These are phyloP conservation scores for Smutsia temminckii DNA, from an alignment of 2,797 vertebrate species.

Conservation along the genomic window DNA sequence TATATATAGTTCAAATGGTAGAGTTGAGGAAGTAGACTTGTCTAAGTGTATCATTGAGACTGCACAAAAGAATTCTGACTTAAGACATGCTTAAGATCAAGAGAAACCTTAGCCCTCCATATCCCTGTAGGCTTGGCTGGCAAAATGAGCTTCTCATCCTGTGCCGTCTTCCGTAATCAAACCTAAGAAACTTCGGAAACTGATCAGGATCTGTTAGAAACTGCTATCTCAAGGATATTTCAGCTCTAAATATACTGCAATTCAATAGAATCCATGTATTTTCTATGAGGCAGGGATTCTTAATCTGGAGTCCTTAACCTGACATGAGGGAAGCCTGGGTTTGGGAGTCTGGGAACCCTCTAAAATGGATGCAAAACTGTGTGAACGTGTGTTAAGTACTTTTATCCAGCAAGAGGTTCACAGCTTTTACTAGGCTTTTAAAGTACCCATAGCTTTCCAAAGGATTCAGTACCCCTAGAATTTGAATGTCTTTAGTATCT, in stretches of 20 bases:
- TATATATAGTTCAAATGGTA: background rate
- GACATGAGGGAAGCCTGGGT: background rate
- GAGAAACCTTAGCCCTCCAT: background rate
- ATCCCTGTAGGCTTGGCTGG: background rate
- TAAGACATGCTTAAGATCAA: background rate
- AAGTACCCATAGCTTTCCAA: background rate
- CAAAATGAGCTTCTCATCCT: background rate
- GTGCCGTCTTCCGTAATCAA: background rate
- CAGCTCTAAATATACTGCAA: background rate
- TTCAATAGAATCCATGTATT: background rate
- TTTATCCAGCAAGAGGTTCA: background rate
- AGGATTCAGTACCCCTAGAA: background rate
- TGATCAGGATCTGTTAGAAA: background rate
- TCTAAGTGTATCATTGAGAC: background rate
- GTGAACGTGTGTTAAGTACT: background rate
- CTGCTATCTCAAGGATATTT: background rate
- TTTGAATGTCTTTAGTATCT: background rate
- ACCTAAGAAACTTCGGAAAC: background rate
- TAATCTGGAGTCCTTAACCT: background rate
- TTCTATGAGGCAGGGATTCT: background rate
- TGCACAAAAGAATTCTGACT: background rate
- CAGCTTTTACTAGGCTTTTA: background rate
- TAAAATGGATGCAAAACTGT: background rate
- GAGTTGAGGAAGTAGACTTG: background rate
- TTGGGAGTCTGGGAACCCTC: background rate